A percentile compares a stretch with the other conserved stretches of the same genome.
These are phyloP conservation scores for Diogma glabrata DNA, from an alignment of 2,888 invertebrate species.

Conservation along the genomic window DNA sequence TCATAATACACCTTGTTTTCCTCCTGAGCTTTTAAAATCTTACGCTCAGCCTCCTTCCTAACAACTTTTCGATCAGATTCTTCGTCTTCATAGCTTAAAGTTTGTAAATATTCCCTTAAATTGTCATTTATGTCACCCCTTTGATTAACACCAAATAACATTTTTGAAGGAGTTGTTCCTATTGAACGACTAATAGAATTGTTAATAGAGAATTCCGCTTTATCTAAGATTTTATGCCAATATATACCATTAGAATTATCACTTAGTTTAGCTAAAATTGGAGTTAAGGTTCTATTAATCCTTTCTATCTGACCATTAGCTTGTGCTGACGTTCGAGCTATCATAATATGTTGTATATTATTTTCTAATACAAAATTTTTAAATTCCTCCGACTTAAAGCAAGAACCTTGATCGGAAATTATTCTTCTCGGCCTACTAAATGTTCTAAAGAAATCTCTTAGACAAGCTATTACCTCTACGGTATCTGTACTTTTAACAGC, in stretches of 20 bases:
- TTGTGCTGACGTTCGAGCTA: slow-evolving; percentile 10
- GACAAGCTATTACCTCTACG: slow-evolving; percentile 7
- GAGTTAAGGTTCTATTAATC: neutral
- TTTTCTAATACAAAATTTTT: slow-evolving; percentile 2
- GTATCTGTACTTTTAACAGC: slow-evolving; percentile 12
- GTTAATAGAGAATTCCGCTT: neutral
- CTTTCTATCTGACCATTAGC: neutral
- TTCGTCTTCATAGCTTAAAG: neutral
- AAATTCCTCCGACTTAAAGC: slow-evolving; percentile 11
- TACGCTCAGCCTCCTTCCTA: neutral
- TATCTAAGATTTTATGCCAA: neutral
- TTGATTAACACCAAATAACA: neutral
- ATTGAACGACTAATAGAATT: neutral
- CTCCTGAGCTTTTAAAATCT: neutral
- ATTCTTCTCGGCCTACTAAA: slow-evolving; percentile 12
- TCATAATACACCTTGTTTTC: neutral
- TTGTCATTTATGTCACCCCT: neutral
- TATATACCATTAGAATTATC: neutral
- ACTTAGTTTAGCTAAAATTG: neutral
- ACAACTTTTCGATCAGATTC: neutral
- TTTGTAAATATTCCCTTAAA: neutral
- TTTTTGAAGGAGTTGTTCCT: neutral
- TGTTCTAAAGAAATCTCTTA: slow-evolving; percentile 10
- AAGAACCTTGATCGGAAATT: too few species aligned
- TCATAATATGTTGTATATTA: slow-evolving; percentile 14